A percentile compares a stretch with the other conserved stretches of the same genome.
Conservation (phyloP, 2,888 invertebrate genomes). For the Crepidodera aurea region DNA sequence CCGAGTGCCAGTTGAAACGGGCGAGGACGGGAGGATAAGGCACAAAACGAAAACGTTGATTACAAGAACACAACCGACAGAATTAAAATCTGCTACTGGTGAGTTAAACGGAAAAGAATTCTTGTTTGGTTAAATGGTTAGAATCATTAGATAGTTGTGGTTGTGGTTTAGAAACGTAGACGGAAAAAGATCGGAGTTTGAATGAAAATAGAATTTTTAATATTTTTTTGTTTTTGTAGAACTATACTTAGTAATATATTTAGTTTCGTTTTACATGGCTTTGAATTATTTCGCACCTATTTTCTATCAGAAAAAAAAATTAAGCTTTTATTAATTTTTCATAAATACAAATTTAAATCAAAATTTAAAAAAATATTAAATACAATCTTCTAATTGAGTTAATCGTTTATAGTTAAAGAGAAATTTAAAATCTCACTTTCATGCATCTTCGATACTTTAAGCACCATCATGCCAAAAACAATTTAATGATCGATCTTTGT, state of each 20-base stretch:
- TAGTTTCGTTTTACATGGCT: constrained; percentile 13
- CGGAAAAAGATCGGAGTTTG: neutral
- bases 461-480: no score
- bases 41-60: constrained; percentile 69
- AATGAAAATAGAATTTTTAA: neutral
- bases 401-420: no score
- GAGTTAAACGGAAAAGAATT: constrained; percentile 28
- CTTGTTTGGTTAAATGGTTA: constrained; percentile 7
- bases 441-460: no score
- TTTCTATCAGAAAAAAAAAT: no score
- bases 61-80: constrained; percentile 64
- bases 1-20: constrained; percentile 64
- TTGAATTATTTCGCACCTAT: constrained; percentile 11
- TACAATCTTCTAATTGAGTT: no score
- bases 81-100: constrained; percentile 61
- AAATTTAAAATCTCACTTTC: no score
- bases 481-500: no score
- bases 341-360: no score
- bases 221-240: constrained; percentile 20
- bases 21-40: constrained; percentile 63
- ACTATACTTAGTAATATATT: constrained; percentile 25
- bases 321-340: no score
- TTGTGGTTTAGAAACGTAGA: constrained; percentile 4
- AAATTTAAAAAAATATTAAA: no score
- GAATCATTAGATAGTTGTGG: constrained; percentile 1